Conservation (phyloP, 2,888 invertebrate species). For the Anorthoa munda region DNA sequence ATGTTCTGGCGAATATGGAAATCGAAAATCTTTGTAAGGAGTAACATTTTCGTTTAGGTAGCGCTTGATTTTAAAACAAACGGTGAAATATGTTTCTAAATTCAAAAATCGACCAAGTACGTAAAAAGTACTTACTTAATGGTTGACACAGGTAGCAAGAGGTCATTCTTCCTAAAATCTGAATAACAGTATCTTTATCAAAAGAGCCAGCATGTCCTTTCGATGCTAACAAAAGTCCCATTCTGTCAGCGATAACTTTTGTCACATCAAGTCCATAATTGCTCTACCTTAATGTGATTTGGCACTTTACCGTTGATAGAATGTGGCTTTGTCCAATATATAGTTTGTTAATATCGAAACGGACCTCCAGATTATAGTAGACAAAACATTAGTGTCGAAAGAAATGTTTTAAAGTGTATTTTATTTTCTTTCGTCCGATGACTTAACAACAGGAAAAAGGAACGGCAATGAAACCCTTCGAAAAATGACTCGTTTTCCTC, state of each 20-base stretch:
- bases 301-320: too few relatives aligned
- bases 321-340: neutral
- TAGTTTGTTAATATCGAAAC: neutral
- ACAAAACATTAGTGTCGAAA: too few relatives aligned
- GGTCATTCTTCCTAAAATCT: neutral
- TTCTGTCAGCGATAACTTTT: too few relatives aligned
- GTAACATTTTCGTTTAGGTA: neutral
- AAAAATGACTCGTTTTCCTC: neutral
- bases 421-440: neutral
- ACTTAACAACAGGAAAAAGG: neutral
- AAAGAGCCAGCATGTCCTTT: too few relatives aligned
- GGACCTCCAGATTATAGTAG: neutral
- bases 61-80: too few relatives aligned
- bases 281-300: too few relatives aligned
- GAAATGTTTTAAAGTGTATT: neutral
- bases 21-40: constrained; percentile 3
- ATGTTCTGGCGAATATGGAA: constrained; percentile 16
- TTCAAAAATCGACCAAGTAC: too few relatives aligned
- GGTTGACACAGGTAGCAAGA: neutral
- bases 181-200: neutral
- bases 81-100: too few relatives aligned
- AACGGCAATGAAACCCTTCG: neutral
- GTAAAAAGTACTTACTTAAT: too few relatives aligned
- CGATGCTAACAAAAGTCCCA: too few relatives aligned
- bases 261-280: too few relatives aligned